Evolutionary conservation across 2,888 invertebrate genomes (phyloP).

Genomic region (Troides helena): DNA sequence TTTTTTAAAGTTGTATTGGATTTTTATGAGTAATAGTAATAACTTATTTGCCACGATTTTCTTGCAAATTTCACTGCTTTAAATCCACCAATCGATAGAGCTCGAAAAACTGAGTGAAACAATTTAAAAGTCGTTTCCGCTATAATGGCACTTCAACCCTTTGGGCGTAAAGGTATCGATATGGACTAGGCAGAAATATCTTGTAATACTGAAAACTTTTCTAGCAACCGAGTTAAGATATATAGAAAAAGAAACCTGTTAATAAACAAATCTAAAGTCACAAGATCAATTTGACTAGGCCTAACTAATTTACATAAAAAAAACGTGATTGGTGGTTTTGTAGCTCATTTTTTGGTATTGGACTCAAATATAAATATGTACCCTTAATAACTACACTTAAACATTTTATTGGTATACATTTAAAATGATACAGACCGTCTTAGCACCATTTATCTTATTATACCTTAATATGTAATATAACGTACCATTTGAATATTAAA

Average conservation of each 20-base stretch:
- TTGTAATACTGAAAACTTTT: not conserved
- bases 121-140: no score
- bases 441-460: conserved; percentile 41
- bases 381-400: conserved; percentile 34
- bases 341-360: conserved; percentile 67
- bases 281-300: conserved; percentile 58
- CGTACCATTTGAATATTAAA: conserved; percentile 36
- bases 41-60: no score
- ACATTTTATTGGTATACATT: conserved; percentile 32
- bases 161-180: no score
- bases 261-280: conserved; percentile 24
- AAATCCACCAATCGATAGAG: no score
- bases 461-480: conserved; percentile 7
- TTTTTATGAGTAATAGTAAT: no score
- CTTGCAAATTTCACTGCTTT: no score
- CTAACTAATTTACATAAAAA: conserved; percentile 52
- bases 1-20: no score
- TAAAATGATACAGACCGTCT: conserved; percentile 33
- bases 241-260: not conserved
- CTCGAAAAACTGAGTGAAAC: no score
- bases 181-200: not conserved
- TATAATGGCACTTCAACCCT: no score
- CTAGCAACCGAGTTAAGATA: not conserved
- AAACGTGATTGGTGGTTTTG: conserved; percentile 69
- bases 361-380: conserved; percentile 49